Evolutionary conservation across 2,888 invertebrate genomes (phyloP), one percentile per base, ranked within the genome.

Genomic region (Euplexia lucipara): DNA sequence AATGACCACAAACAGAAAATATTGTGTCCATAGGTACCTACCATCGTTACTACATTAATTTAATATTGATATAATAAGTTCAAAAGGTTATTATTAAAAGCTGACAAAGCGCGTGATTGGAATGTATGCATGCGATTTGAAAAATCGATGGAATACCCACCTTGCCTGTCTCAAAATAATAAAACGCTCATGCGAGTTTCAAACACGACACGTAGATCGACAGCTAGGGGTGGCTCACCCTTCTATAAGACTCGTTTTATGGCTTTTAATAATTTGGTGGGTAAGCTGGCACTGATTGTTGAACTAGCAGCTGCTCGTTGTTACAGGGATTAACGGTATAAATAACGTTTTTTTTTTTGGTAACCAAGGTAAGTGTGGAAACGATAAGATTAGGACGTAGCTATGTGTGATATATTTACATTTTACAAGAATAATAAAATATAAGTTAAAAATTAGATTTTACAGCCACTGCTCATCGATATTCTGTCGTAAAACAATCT

Each of bases 201-300:
- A 88, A 90, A 90, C 92, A 92, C 89, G 90, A 87, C 90, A 92
- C 87, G 90, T 87, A 89, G 88, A 89, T 89, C 88, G 83, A 91
- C 88, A 89, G 70, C 89, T 91, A 72, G 84, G 94, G 94, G 94
- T 91, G 87, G 90, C 91, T 92, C 94, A 94, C 95, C 95, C 95
- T 93, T 92, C 89, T 87, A 85, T 85, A 83, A 87, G 91, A 93
- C 93, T 92, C 93, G 94, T 94, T 94, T 95, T 94, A 95, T 92
- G 91, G 93, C 93, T 93, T 95, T 95, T 94, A 93, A 95, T 92
- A 94, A 94, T 94, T 93, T 92, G 90, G 90, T 91, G 81, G 85
- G 90, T 92, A 93, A 94, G 93, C 93, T 92, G 91, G 85, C 93
- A 92, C 88, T 92, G 95, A 95, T 95, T 95, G 94, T 92, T 88